A percentile compares a stretch with the other conserved stretches of the same genome.
phyloP scores from a whole-genome alignment of 2,113 vertebrate genomes.

The Semnopithecus entellus region DNA sequence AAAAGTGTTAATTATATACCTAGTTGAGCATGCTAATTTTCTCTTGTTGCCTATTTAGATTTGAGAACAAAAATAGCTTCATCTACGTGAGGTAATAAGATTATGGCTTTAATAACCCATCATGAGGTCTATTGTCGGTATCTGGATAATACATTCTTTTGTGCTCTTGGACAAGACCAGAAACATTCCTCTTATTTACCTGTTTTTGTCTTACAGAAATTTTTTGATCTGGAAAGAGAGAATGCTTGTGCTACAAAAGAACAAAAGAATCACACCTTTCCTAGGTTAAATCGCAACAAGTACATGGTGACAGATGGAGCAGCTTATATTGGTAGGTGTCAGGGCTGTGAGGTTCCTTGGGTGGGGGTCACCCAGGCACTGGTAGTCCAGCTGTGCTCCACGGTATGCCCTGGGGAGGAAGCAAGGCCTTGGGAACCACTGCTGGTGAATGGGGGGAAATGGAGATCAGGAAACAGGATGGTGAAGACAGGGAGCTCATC shows the following conservation, averaged over 20 bases:
- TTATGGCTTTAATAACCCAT: conserved; percentile 1
- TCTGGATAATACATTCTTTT: conserved; percentile 27
- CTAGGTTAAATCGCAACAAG: conserved; percentile 93
- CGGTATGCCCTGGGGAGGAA: fast-evolving
- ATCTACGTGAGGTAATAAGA: conserved; percentile 16
- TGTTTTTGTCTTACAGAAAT: conserved; percentile 88
- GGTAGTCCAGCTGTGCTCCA: neutral
- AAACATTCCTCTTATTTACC: conserved; percentile 51
- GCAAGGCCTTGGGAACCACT: neutral
- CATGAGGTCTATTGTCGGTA: neutral
- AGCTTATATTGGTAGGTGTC: conserved; percentile 92
- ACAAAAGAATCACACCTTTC: conserved; percentile 86
- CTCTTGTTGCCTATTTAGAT: conserved; percentile 39
- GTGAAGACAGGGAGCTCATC: neutral
- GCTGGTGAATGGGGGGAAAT: too few relatives aligned
- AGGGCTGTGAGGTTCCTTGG: neutral
- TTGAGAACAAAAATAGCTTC: conserved; percentile 51
- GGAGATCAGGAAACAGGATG: neutral
- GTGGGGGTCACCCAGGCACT: fast-evolving
- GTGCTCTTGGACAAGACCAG: neutral
- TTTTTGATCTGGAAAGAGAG: conserved; percentile 92
- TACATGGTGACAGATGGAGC: conserved; percentile 96
- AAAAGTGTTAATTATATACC: conserved; percentile 28
- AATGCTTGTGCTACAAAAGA: conserved; percentile 86
- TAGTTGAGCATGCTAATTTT: conserved; percentile 49